Evolutionary conservation across 2,888 invertebrate genomes (phyloP).

Genomic region (Entomobrya multifasciata): DNA sequence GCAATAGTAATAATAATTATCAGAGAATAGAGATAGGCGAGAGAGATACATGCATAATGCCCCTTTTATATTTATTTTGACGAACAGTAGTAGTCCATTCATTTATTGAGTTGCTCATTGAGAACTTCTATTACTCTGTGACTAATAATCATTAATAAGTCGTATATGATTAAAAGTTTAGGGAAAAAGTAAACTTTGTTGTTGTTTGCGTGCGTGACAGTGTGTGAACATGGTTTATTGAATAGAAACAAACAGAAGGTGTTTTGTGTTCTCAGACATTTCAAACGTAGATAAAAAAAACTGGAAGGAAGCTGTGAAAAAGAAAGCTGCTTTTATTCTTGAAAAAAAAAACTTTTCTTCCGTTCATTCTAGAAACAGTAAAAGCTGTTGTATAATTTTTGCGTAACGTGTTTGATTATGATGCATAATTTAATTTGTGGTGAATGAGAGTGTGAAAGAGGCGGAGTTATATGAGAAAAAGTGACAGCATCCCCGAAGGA

Average conservation of each 20-base stretch:
- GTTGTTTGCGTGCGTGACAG: constrained; percentile 59
- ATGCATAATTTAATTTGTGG: constrained; percentile 66
- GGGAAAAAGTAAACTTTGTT: constrained; percentile 35
- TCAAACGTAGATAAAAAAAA: constrained; percentile 36
- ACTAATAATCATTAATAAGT: constrained; percentile 1
- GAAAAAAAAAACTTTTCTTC: not conserved
- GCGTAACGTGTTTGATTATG: constrained; percentile 50
- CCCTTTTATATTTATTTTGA: not conserved
- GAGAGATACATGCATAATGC: not conserved
- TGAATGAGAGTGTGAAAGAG: constrained; percentile 59
- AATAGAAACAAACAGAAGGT: constrained; percentile 52
- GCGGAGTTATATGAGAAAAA: constrained; percentile 41
- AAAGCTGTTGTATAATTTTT: constrained; percentile 42
- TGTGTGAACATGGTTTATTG: constrained; percentile 44
- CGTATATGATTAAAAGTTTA: constrained; percentile 30
- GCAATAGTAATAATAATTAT: constrained; percentile 7
- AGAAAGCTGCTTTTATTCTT: constrained; percentile 51
- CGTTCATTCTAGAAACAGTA: constrained; percentile 10
- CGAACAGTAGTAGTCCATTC: constrained; percentile 18
- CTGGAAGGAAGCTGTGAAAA: constrained; percentile 12
- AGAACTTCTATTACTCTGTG: constrained; percentile 1
- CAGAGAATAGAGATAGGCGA: too few species aligned
- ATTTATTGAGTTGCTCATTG: constrained; percentile 45
- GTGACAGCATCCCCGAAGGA: constrained; percentile 37
- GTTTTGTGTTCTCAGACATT: constrained; percentile 40